Evolutionary conservation across 2,797 vertebrate genomes (phyloP).

Genomic region (Bradypodion ventrale): DNA sequence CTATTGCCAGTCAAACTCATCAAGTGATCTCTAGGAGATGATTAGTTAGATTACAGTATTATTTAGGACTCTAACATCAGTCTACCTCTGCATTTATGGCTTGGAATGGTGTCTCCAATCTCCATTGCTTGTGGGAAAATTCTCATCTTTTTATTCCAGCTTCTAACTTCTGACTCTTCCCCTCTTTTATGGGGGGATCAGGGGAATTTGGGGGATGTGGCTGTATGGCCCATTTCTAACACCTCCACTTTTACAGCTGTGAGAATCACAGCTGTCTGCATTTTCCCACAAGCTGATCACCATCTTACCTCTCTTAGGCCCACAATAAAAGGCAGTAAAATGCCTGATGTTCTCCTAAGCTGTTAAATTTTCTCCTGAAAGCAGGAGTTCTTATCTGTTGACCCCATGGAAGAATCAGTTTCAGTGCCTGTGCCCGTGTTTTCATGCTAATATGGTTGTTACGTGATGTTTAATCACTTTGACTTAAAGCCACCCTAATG

Average conservation of each 20-base stretch:
- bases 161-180: background rate
- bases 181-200: background rate
- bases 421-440: no score
- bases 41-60: no score
- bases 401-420: no score
- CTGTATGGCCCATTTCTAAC: background rate
- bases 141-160: constrained; percentile 3
- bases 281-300: constrained; percentile 26
- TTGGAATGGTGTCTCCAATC: background rate
- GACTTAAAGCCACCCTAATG: no score
- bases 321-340: constrained; percentile 27
- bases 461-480: no score
- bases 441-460: no score
- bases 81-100: background rate
- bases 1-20: background rate
- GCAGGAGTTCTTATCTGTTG: no score
- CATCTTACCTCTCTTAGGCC: background rate
- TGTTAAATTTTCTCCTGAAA: background rate
- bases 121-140: constrained; percentile 11
- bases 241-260: constrained; percentile 19
- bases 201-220: background rate
- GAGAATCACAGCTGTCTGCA: background rate
- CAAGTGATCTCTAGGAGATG: background rate
- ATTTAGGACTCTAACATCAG: no score
- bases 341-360: background rate